Conservation (phyloP, 2,797 vertebrate species). For the Sparus aurata region DNA sequence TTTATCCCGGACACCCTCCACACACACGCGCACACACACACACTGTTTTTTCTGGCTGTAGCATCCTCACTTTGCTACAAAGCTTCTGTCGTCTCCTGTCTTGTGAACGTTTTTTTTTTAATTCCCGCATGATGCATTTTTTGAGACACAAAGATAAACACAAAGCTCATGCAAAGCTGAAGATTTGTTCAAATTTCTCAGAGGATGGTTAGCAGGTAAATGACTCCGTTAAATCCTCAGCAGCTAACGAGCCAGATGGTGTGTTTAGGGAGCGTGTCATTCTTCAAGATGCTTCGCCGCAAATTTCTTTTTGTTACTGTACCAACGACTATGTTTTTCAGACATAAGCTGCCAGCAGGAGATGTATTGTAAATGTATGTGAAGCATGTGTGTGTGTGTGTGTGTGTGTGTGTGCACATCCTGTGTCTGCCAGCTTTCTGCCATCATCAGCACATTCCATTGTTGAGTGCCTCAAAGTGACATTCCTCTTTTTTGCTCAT, state of each 20-base stretch:
- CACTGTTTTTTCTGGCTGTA: neutral
- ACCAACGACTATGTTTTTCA: neutral
- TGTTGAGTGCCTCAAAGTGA: slow-evolving; percentile 54
- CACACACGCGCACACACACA: neutral
- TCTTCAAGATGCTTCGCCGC: slow-evolving; percentile 28
- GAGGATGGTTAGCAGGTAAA: slow-evolving; percentile 12
- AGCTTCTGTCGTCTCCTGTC: neutral
- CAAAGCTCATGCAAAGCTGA: neutral
- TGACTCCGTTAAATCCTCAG: slow-evolving; percentile 6
- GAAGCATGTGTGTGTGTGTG: slow-evolving; percentile 12
- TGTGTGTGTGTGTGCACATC: slow-evolving; percentile 31
- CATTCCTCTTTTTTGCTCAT: slow-evolving; percentile 52
- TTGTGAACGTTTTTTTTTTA: neutral
- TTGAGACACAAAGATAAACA: slow-evolving; percentile 8
- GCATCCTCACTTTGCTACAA: neutral
- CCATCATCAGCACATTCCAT: slow-evolving; percentile 70
- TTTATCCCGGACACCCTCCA: slow-evolving; percentile 15
- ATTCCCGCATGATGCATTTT: slow-evolving; percentile 4
- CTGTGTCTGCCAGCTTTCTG: slow-evolving; percentile 59
- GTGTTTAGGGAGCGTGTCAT: neutral
- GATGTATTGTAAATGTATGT: slow-evolving; percentile 11
- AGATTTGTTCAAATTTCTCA: slow-evolving; percentile 13
- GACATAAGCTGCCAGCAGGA: neutral
- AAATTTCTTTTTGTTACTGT: slow-evolving; percentile 9
- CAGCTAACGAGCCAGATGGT: slow-evolving; percentile 19